phyloP scores from a whole-genome alignment of 2,797 vertebrate genomes.

The Otolemur crassicaudatus region DNA sequence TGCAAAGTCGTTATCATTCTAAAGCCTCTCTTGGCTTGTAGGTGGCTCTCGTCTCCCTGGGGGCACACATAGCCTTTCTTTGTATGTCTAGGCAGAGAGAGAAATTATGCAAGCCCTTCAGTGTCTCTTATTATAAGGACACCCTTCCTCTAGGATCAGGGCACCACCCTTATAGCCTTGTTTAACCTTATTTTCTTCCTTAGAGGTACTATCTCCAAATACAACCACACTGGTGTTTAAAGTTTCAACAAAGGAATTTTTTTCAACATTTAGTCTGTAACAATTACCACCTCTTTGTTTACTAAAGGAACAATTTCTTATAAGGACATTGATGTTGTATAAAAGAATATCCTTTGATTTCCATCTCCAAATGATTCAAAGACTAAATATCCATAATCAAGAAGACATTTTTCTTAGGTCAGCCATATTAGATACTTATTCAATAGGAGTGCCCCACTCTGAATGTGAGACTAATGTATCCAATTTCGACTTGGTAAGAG shows the following conservation, averaged over 20 bases:
- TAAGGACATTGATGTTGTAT: neutral
- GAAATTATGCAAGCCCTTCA: fast-evolving
- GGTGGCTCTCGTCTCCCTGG: neutral
- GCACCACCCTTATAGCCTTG: fast-evolving
- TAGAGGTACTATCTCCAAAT: neutral
- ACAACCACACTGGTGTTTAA: neutral
- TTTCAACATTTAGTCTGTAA: neutral
- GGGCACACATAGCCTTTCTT: neutral
- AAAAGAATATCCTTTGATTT: neutral
- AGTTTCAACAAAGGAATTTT: neutral
- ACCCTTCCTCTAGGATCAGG: neutral
- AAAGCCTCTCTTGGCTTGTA: neutral
- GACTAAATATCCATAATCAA: neutral
- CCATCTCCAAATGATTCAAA: neutral
- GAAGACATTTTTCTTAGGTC: neutral
- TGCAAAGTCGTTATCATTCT: neutral
- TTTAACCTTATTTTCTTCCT: neutral
- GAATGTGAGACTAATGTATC: neutral
- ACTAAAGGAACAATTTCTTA: neutral
- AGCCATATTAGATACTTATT: neutral
- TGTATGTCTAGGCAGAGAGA: neutral
- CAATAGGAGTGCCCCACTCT: neutral
- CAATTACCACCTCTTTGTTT: neutral
- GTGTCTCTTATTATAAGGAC: neutral
- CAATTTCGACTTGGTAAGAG: neutral